Evolutionary conservation across 2,888 invertebrate genomes (phyloP), one percentile per base, ranked within the genome.

Genomic region (Alcis repandata): DNA sequence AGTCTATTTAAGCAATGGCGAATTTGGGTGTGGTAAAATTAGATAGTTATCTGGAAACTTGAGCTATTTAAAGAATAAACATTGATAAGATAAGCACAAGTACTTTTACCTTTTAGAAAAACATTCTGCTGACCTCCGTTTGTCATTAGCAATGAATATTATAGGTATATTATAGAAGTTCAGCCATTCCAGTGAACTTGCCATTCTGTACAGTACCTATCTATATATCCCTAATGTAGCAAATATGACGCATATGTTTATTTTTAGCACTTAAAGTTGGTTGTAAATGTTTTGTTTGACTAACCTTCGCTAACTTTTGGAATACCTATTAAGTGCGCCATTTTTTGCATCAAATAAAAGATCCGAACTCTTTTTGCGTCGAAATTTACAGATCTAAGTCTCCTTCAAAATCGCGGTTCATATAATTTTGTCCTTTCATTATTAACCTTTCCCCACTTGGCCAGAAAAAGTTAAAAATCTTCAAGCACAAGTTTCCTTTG

Each of bases 191-290:
- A 33, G 20, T 11, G 38, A 38, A 46, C 20, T 19, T 45, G 15
- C 45, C 45, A 9, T 27, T 45, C n/a, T n/a, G 20, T 33, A 41
- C 38, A 10, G 2, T 45, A 11, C 20, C 17, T 11, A 11, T 19
- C 20, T 43, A 45, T 43, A 45, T 6, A 20, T 45, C 46, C 46
- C 46, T 13, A 54, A 36, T 36, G 20, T 15, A 27, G 9, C 17
- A 19, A 10, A 19, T 0, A 40, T 41, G 41, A 59, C 41, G 49
- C 59, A 49, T 43, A 10, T n/a, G 40, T 49, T 59, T 40, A 19
- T 19, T 59, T 59, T 32, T 46, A 46, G 46, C 46, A 43, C 22
- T 46, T 27, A 22, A 46, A 46, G n/a, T 22, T 22, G 46, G 27
- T 13, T 13, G 45, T n/a, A 22, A 27, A n/a, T n/a, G 46, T 46